phyloP scores from a whole-genome alignment of 2,888 invertebrate genomes.

The Cryptocephalus moraei region DNA sequence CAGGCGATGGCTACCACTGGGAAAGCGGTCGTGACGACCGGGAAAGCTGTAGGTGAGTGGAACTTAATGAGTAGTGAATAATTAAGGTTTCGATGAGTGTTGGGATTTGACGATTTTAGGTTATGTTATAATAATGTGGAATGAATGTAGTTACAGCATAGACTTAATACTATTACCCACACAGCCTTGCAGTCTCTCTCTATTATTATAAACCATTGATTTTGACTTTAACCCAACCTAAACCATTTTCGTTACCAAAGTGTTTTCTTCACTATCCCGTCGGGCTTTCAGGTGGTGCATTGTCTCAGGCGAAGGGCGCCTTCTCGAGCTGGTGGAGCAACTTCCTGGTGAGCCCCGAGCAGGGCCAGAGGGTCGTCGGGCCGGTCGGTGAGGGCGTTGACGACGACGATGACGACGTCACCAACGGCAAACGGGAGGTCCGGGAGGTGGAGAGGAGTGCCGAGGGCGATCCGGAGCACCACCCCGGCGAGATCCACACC shows the following conservation, averaged over 20 bases:
- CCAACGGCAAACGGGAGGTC: neutral
- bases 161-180: too few species aligned
- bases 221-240: too few species aligned
- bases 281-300: conserved; percentile 56
- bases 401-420: conserved; percentile 10
- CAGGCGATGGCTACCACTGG: conserved; percentile 88
- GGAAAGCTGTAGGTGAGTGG: conserved; percentile 57
- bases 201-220: too few species aligned
- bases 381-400: conserved; percentile 11
- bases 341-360: conserved; percentile 44
- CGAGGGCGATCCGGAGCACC: conserved; percentile 11
- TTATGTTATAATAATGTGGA: too few species aligned
- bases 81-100: too few species aligned
- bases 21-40: conserved; percentile 73
- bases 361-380: conserved; percentile 24
- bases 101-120: too few species aligned
- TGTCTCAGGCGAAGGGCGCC: conserved; percentile 81
- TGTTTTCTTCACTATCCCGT: too few species aligned
- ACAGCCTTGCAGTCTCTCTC: too few species aligned
- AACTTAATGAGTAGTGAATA: neutral
- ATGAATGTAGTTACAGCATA: too few species aligned
- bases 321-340: conserved; percentile 81
- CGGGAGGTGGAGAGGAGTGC: conserved; percentile 12
- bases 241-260: too few species aligned
- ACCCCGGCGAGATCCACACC: conserved; percentile 28